A percentile compares a stretch with the other conserved stretches of the same genome.
Conservation (phyloP, 2,888 invertebrate species). For the Folsomia candida region DNA sequence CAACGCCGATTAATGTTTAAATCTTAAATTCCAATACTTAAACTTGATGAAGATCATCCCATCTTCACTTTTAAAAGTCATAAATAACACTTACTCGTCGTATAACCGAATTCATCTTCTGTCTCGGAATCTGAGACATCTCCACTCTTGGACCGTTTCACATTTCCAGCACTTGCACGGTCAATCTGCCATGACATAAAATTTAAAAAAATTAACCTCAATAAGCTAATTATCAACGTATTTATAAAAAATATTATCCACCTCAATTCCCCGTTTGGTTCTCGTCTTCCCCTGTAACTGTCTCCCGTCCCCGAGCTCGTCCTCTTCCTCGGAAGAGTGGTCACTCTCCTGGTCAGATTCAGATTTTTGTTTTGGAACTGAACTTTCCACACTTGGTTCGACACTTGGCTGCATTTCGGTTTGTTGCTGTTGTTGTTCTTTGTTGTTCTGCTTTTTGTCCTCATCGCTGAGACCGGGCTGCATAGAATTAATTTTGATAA, state of each 20-base stretch:
- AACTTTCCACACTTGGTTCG: too few relatives aligned
- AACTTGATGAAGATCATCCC: too few relatives aligned
- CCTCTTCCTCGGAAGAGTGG: slow-evolving; percentile 65
- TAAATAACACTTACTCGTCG: slow-evolving; percentile 87
- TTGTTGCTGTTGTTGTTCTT: too few relatives aligned
- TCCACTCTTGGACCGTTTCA: slow-evolving; percentile 72
- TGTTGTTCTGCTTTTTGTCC: too few relatives aligned
- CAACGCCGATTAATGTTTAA: too few relatives aligned
- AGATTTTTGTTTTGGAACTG: too few relatives aligned
- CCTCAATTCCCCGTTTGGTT: slow-evolving; percentile 74
- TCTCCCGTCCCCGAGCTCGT: slow-evolving; percentile 66
- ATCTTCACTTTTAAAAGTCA: too few relatives aligned
- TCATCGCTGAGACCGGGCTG: slow-evolving; percentile 52
- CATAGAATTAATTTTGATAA: too few relatives aligned
- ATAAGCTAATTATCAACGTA: too few relatives aligned
- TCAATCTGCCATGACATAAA: slow-evolving; percentile 68
- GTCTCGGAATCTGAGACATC: slow-evolving; percentile 76
- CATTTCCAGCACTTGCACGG: slow-evolving; percentile 80
- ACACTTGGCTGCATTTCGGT: slow-evolving; percentile 50
- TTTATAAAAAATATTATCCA: too few relatives aligned
- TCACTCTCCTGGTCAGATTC: slow-evolving; percentile 62
- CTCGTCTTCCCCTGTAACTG: slow-evolving; percentile 74
- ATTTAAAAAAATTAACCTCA: too few relatives aligned
- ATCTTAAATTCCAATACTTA: too few relatives aligned
- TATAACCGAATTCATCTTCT: slow-evolving; percentile 91